phyloP scores from a whole-genome alignment of 2,113 vertebrate genomes.

The Pterocles orientalis region DNA sequence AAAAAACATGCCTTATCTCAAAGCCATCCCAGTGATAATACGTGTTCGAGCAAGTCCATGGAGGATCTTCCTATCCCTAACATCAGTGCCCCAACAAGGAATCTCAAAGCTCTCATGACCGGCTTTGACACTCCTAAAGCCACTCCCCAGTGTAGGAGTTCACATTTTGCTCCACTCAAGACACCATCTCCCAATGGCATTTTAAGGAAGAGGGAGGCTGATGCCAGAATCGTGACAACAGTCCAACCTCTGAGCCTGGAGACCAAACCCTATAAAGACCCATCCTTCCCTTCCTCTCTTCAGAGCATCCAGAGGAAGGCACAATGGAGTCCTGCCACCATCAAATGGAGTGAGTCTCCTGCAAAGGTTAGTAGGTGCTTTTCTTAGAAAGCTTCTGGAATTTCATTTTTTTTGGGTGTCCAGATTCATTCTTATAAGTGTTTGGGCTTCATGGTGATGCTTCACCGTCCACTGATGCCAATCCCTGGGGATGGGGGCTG shows the following conservation, averaged over 20 bases:
- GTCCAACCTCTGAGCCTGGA: not conserved
- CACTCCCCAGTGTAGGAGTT: not conserved
- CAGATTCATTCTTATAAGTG: not conserved
- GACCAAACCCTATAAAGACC: not conserved
- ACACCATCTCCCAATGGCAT: not conserved
- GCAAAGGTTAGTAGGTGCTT: conserved; percentile 30
- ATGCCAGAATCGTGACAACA: not conserved
- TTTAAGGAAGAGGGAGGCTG: not conserved
- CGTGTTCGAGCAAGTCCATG: conserved; percentile 65
- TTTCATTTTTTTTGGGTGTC: not conserved
- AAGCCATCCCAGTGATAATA: not conserved
- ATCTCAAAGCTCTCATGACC: not conserved
- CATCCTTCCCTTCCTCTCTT: not conserved
- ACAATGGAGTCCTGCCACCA: not conserved
- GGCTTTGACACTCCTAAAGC: not conserved
- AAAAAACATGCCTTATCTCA: not conserved
- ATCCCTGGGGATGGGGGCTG: not conserved
- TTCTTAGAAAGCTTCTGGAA: not conserved
- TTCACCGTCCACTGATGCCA: not conserved
- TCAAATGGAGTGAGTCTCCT: not conserved
- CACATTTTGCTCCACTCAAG: not conserved
- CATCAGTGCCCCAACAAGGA: not conserved
- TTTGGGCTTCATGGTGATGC: not conserved
- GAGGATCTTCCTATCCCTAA: conserved; percentile 57
- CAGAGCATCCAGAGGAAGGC: not conserved